A percentile compares a stretch with the other conserved stretches of the same genome.
Evolutionary conservation across 2,888 invertebrate species (phyloP).

Genomic region (Hipparchia sbordonii): DNA sequence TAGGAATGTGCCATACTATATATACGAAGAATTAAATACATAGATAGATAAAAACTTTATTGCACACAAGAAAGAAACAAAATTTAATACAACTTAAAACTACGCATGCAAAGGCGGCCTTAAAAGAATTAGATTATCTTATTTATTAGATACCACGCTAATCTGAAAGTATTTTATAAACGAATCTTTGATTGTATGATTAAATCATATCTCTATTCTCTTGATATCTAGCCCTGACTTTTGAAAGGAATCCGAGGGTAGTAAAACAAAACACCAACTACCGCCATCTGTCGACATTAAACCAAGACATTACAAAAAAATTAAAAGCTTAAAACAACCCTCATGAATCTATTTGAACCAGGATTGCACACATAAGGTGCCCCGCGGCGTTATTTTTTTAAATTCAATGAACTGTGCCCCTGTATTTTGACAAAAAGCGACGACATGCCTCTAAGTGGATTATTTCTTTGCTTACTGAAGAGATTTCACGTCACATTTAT

Average conservation of each 20-base stretch:
- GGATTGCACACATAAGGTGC: constrained; percentile 72
- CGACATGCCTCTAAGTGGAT: constrained; percentile 81
- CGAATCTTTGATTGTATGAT: no score
- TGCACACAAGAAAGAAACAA: no score
- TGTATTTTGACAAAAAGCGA: constrained; percentile 71
- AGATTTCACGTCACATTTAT: constrained; percentile 80
- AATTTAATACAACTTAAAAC: no score
- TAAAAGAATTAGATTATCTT: no score
- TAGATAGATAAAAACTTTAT: no score
- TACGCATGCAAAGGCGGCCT: no score
- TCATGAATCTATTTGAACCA: constrained; percentile 68
- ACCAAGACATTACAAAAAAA: constrained; percentile 37
- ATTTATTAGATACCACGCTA: no score
- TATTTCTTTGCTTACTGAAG: constrained; percentile 61
- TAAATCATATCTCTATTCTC: no score
- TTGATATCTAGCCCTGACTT: background rate
- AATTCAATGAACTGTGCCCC: constrained; percentile 72
- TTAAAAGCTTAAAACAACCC: constrained; percentile 37
- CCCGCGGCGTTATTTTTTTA: constrained; percentile 77
- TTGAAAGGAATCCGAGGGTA: constrained; percentile 15
- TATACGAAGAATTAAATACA: no score
- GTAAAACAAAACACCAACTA: constrained; percentile 37
- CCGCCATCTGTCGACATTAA: constrained; percentile 58
- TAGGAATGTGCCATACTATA: no score
- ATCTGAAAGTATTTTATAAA: no score